These are phyloP conservation scores for Ahaetulla prasina DNA, from an alignment of 2,113 vertebrate genomes.

Conservation along the genomic window DNA sequence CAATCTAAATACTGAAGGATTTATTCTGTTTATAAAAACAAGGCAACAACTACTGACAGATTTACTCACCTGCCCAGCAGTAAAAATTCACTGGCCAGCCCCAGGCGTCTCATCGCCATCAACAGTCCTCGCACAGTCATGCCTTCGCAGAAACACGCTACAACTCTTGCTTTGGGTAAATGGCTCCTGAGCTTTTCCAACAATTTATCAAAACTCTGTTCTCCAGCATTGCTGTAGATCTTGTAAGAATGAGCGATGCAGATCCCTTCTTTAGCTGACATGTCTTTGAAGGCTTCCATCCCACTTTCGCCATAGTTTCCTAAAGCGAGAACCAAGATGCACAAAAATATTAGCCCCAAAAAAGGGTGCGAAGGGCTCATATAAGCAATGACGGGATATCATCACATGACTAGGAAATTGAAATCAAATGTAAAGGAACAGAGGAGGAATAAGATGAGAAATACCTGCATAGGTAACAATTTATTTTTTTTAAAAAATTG, in stretches of 20 bases:
- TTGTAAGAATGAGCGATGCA: slow-evolving; percentile 98
- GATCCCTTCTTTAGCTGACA: slow-evolving; percentile 94
- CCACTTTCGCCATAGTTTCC: slow-evolving; percentile 98
- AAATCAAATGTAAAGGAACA: not conserved
- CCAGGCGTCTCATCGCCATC: slow-evolving; percentile 94
- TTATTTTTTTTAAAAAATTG: not conserved
- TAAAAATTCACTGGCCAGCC: slow-evolving; percentile 87
- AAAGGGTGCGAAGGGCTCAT: not conserved
- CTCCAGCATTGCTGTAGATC: slow-evolving; percentile 97
- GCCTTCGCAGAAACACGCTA: slow-evolving; percentile 97
- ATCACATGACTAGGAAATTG: not conserved
- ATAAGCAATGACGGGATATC: not conserved
- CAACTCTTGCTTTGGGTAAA: slow-evolving; percentile 92
- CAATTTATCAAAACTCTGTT: slow-evolving; percentile 92
- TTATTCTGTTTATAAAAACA: accelerated
- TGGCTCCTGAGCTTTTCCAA: slow-evolving; percentile 85
- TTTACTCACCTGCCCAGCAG: slow-evolving; percentile 92
- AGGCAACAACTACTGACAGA: not conserved
- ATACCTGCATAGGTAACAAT: not conserved
- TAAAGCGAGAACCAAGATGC: slow-evolving; percentile 55
- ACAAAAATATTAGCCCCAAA: not conserved
- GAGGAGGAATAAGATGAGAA: not conserved
- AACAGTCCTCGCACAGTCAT: slow-evolving; percentile 96
- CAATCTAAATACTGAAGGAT: not conserved
- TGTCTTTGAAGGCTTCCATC: slow-evolving; percentile 99